Conservation (phyloP, 1,140 invertebrate species). For the Caenorhabditis latens region DNA sequence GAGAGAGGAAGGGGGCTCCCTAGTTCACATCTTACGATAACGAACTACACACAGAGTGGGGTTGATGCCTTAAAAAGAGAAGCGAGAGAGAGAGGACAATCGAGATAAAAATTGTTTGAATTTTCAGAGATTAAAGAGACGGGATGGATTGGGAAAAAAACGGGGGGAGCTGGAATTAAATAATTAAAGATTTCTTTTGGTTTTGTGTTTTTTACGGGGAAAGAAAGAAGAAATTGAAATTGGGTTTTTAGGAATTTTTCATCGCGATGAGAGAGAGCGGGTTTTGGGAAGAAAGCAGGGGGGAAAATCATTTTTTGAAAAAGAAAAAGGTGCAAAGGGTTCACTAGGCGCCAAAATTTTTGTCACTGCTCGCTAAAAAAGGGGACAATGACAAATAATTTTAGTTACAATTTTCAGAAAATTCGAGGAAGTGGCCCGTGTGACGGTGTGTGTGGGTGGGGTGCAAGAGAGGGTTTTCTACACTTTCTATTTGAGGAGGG, state of each 20-base stretch:
- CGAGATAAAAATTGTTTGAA: conserved; percentile 9
- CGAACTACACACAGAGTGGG: neutral
- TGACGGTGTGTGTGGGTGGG: conserved; percentile 2
- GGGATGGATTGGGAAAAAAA: neutral
- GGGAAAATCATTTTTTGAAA: neutral
- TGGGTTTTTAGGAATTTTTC: conserved; percentile 20
- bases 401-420: conserved; percentile 39
- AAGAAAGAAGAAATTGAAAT: neutral
- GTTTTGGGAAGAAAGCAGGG: neutral
- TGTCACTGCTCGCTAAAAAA: neutral
- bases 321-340: neutral
- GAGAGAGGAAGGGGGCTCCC: neutral
- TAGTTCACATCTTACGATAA: neutral
- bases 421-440: conserved; percentile 21
- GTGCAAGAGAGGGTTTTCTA: neutral
- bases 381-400: neutral
- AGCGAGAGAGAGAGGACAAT: neutral
- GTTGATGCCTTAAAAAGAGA: neutral
- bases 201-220: neutral
- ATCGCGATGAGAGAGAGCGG: neutral
- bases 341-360: conserved; percentile 43
- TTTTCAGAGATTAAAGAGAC: conserved; percentile 24
- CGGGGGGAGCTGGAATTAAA: conserved; percentile 6
- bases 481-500: conserved; percentile 41
- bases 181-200: neutral